Evolutionary conservation across 2,113 vertebrate species (phyloP), one percentile per base, ranked within the genome.

Genomic region (Anolis sagrei): DNA sequence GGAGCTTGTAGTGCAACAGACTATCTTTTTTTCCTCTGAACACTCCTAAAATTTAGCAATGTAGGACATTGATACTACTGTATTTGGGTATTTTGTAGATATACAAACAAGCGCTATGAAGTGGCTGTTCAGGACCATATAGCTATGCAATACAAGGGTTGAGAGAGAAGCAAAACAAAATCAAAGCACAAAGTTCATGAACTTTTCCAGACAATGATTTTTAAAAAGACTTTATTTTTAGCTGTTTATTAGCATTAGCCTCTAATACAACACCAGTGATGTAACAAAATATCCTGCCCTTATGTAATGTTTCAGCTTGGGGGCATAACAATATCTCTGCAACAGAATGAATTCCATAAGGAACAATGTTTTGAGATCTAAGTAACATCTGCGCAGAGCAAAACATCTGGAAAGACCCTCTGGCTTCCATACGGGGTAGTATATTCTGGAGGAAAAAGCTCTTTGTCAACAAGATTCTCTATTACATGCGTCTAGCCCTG

Each of bases 351-450:
- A 49, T 49, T 51, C 66, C 66, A 69, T 69, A 62, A 62, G 70
- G 25, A 76, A 64, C 44, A 39, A 49, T 72, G 36, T 78, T 32
- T 81, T 81, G 70, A 54, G 10, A 66, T 34, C 49, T 51, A 44
- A 62, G 23, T 19, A 81, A 86, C 78, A 86, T 80, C 77, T 86
- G 84, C 51, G 36, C 78, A 25, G 11, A 18, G 54, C 36, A 64
- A 81, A 64, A 74, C 84, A 86, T 66, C 78, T 86, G 78, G 84
- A 49, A 51, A 73, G 39, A 25, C 21, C 69, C 58, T 75, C 39
- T 34, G 3, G 49, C 69, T 68, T n/a, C n/a, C 23, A 14, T 7
- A 51, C 23, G 19, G 36, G 36, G 36, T 21, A 23, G 6, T 51
- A 27, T 39, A 23, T 36, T 48, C 58, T 34, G 25, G 54, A 80